Conservation (phyloP, 1,140 invertebrate species). For the Drosophila dunni region DNA sequence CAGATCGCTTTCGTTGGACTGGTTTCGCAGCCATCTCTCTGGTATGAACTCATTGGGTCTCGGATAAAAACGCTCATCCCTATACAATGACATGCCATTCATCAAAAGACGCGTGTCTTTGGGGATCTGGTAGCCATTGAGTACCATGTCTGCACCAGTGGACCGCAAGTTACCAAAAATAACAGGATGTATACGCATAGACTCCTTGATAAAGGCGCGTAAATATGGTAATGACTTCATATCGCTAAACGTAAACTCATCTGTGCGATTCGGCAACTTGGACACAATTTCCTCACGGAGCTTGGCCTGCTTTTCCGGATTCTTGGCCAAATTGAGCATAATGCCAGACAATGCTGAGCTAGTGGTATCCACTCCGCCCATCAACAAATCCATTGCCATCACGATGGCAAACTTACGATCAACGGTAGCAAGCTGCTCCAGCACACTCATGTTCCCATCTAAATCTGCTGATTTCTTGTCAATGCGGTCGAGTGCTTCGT, state of each 20-base stretch:
- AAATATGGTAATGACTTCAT: constrained; percentile 84
- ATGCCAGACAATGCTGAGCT: constrained; percentile 36
- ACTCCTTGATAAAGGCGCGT: constrained; percentile 86
- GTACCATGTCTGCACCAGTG: constrained; percentile 89
- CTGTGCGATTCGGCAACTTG: constrained; percentile 61
- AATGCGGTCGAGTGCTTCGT: constrained; percentile 54
- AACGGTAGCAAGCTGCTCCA: constrained; percentile 87
- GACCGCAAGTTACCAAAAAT: constrained; percentile 93
- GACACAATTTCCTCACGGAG: constrained; percentile 85
- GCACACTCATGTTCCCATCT: constrained; percentile 78
- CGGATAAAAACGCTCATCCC: constrained; percentile 85
- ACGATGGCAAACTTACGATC: constrained; percentile 87
- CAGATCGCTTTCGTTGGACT: constrained; percentile 35
- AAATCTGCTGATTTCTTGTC: constrained; percentile 13
- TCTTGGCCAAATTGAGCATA: constrained; percentile 81
- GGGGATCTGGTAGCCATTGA: constrained; percentile 92
- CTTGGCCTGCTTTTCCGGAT: constrained; percentile 85
- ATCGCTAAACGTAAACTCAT: constrained; percentile 76
- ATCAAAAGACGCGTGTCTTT: constrained; percentile 86
- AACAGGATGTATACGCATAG: constrained; percentile 92
- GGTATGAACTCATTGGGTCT: constrained; percentile 86
- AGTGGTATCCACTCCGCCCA: constrained; percentile 90
- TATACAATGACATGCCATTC: constrained; percentile 79
- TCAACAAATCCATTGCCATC: constrained; percentile 90
- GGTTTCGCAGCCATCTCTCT: constrained; percentile 86